Conservation (phyloP, 2,797 vertebrate genomes). For the Menidia menidia region DNA sequence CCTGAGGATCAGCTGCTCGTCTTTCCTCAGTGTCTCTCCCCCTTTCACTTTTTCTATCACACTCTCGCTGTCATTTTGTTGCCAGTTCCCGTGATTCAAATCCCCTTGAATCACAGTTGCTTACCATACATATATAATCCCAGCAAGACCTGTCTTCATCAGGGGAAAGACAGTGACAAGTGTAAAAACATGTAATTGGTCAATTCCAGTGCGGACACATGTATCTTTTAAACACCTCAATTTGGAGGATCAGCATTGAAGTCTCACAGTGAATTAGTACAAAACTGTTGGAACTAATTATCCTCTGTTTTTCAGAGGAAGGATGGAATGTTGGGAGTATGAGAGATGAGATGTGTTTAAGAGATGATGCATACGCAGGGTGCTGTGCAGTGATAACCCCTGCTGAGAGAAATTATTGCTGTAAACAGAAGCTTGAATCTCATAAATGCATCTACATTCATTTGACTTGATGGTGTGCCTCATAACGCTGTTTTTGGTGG, state of each 20-base stretch:
- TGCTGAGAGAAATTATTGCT: slow-evolving; percentile 71
- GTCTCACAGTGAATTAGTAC: slow-evolving; percentile 54
- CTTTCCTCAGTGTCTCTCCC: slow-evolving; percentile 14
- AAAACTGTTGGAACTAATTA: slow-evolving; percentile 66
- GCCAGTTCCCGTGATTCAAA: slow-evolving; percentile 35
- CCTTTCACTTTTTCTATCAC: slow-evolving; percentile 7
- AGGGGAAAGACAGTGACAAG: slow-evolving; percentile 30
- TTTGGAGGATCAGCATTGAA: slow-evolving; percentile 33
- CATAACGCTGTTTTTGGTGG: slow-evolving; percentile 41
- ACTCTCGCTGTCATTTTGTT: slow-evolving; percentile 36
- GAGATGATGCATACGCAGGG: slow-evolving; percentile 74
- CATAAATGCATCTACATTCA: slow-evolving; percentile 80
- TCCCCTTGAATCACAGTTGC: slow-evolving; percentile 58
- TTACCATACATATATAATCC: slow-evolving; percentile 57
- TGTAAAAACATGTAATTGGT: slow-evolving; percentile 46
- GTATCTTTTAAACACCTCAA: slow-evolving; percentile 58
- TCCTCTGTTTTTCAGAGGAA: slow-evolving; percentile 50
- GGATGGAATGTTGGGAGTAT: slow-evolving; percentile 40
- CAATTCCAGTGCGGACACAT: slow-evolving; percentile 38
- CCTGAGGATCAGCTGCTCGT: slow-evolving; percentile 49
- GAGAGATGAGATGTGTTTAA: slow-evolving; percentile 74
- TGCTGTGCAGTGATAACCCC: slow-evolving; percentile 61
- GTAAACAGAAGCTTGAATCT: slow-evolving; percentile 78
- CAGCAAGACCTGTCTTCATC: slow-evolving; percentile 47
- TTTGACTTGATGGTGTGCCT: slow-evolving; percentile 64